phyloP scores from a whole-genome alignment of 2,888 invertebrate genomes.

The Synanthedon andrenaeformis region DNA sequence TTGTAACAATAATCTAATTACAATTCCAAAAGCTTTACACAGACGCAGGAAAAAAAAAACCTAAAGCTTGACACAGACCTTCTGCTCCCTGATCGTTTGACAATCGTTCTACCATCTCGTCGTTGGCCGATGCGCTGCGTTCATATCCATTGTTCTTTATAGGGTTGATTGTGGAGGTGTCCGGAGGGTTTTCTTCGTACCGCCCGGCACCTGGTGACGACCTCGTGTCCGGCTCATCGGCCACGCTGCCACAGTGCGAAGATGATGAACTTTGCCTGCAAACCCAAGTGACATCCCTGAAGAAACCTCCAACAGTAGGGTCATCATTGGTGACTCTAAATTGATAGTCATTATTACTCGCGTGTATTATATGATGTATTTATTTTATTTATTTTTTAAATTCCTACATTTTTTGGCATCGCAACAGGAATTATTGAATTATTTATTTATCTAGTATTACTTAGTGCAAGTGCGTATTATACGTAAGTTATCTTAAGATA shows the following conservation, averaged over 20 bases:
- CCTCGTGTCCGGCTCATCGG: conserved; percentile 63
- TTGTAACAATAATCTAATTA: too few species aligned
- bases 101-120: conserved; percentile 60
- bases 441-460: too few species aligned
- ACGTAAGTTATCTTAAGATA: too few species aligned
- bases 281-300: conserved; percentile 4
- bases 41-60: too few species aligned
- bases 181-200: conserved; percentile 47
- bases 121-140: conserved; percentile 51
- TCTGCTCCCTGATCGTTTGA: conserved; percentile 65
- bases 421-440: too few species aligned
- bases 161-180: conserved; percentile 61
- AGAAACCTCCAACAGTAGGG: neutral
- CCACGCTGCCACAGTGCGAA: conserved; percentile 64
- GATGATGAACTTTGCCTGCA: conserved; percentile 65
- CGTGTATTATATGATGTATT: neutral
- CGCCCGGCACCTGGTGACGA: conserved; percentile 64
- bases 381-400: too few species aligned
- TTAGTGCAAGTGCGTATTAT: too few species aligned
- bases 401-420: too few species aligned
- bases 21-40: too few species aligned
- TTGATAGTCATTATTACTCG: neutral
- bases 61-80: conserved; percentile 26
- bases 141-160: conserved; percentile 68
- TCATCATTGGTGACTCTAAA: neutral